Percentiles rank a stretch among this genome's conserved stretches.
Evolutionary conservation across 2,113 vertebrate genomes (phyloP).

Genomic region (Cebidichthys violaceus): DNA sequence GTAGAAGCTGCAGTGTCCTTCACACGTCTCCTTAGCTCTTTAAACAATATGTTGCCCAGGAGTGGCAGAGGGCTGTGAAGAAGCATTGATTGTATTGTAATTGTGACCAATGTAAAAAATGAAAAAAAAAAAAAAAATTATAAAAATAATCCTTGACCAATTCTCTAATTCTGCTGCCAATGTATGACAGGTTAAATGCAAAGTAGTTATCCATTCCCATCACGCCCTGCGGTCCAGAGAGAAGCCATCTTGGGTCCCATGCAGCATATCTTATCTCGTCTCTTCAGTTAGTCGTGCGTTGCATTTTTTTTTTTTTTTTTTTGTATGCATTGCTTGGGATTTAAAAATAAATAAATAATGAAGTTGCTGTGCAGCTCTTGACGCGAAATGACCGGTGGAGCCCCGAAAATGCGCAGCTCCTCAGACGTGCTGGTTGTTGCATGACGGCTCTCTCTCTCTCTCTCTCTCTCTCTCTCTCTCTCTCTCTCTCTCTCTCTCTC

Average conservation of each 20-base stretch:
- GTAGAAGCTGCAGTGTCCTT: not conserved
- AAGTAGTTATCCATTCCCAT: constrained; percentile 9
- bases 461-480: not conserved
- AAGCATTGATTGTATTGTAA: not conserved
- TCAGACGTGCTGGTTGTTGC: constrained; percentile 22
- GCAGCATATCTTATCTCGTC: constrained; percentile 6
- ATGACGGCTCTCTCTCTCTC: not conserved
- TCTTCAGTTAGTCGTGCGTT: constrained; percentile 7
- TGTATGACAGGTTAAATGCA: not conserved
- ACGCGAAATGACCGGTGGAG: constrained; percentile 2
- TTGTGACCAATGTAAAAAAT: not conserved
- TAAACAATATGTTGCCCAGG: not conserved
- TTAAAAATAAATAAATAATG: constrained; percentile 7
- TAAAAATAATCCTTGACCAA: not conserved
- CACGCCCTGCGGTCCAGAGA: constrained; percentile 25
- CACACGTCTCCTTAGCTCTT: not conserved
- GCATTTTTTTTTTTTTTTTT: not conserved
- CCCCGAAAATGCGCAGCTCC: constrained; percentile 22
- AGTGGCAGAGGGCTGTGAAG: not conserved
- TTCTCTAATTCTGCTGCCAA: not conserved
- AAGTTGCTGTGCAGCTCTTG: constrained; percentile 19
- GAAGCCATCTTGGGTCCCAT: constrained; percentile 9
- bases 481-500: not conserved
- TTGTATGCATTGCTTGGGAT: constrained; percentile 1
- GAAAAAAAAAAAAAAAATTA: not conserved